Evolutionary conservation across 2,113 vertebrate species (phyloP), one percentile per base, ranked within the genome.

Genomic region (Pelodiscus sinensis): DNA sequence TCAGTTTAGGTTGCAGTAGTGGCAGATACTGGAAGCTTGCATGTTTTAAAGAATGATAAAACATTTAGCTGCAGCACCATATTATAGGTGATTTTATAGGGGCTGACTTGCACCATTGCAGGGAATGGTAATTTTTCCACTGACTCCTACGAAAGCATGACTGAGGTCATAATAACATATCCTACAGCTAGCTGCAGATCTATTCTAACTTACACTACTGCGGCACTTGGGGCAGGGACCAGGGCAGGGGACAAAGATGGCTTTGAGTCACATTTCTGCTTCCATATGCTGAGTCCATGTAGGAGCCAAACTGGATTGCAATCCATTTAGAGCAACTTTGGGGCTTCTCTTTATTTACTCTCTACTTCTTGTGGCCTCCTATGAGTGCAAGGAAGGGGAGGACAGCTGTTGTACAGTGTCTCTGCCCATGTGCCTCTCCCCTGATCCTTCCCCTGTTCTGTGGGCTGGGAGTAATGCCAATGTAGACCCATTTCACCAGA

Each of bases 131-230:
- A 82, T 73, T 80, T 81, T 93, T 8, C 29, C 35, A 55, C 4
- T 1, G 7, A 7, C 86, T 90, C 88, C 77, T 81, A 52, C 4
- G 27, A 57, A 16, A 11, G 38, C 51, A 35, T 90, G 85, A 57
- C 79, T 55, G 82, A 92, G 56, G 10, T 12, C 25, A 84, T 50
- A 50, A 50, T 77, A 50, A 25, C 24, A 10, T 50, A 25, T 50
- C 21, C 44, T 25, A 27, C 65, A 29, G 31, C 57, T 79, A 31
- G 31, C 21, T 90, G 56, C 80, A 82, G 38, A 50, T 35, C 22
- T 25, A 22, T 58, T 57, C 80, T 21, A 24, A 29, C 24, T 38
- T 56, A 27, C 0, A 0, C 68, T 84, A 13, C 6, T 12, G 1
- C 79, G 68, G 19, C 16, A 4, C 18, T 18, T 89, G 81, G 31